Base-by-base conservation (phyloP, 2,113 vertebrate species). In the Oryctolagus cuniculus region DNA sequence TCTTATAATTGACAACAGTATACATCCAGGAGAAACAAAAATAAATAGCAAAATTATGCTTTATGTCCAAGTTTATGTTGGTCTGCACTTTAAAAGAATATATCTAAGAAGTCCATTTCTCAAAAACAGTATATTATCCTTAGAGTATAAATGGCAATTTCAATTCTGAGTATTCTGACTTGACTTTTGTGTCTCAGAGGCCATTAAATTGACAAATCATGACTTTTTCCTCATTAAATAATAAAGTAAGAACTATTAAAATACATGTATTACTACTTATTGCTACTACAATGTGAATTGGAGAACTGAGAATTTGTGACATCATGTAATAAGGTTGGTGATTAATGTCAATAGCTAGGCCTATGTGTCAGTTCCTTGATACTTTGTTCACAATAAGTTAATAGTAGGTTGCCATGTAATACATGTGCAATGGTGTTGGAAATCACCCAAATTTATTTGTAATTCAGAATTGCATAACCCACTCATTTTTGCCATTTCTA, bases 241-340 rank as follows among this genome's bases (percentile, higher is more conserved):
- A 2, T 8, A 77, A 82, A 78, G n/a, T 75, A 58, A 88, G 22
- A 82, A 86, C 75, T 93, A 84, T 74, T 91, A 44, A 53, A 87
- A 82, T 66, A 55, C 29, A 89, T 17, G 19, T 61, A 63, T 34
- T 90, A n/a, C 22, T 63, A 3, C 55, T 17, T 83, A 27, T n/a
- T 94, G 53, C 5, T 10, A 31, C 36, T 58, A 66, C 16, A 61
- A 8, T 2, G 0, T 89, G n/a, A 87, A n/a, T 31, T 78, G 2
- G 83, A 69, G 17, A 79, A 51, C 29, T 75, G 8, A 53, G 17
- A 34, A 84, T 64, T 16, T 84, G 1, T 92, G 55, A 49, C 9
- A 72, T n/a, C 9, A 74, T 74, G 21, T n/a, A 29, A 17, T 27
- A 93, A 80, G 83, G 19, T 7, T 88, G 25, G 51, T 36, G 7